Evolutionary conservation across 2,888 invertebrate species (phyloP).

Genomic region (Argynnis bischoffii): DNA sequence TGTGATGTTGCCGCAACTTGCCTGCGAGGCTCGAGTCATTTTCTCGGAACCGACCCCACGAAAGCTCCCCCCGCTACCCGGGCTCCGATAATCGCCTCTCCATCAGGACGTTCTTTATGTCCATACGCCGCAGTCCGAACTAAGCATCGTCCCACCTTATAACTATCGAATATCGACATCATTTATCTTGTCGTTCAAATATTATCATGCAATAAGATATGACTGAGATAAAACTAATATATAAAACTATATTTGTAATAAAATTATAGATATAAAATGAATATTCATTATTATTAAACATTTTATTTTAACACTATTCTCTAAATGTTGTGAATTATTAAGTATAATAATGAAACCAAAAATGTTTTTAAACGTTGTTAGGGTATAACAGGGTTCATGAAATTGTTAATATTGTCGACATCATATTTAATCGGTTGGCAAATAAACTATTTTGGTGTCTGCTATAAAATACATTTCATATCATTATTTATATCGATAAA

Average conservation of each 20-base stretch:
- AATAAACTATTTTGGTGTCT: slow-evolving; percentile 18
- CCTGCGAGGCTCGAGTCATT: slow-evolving; percentile 64
- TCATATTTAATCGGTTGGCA: neutral
- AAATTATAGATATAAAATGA: no score
- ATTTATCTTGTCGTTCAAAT: slow-evolving; percentile 15
- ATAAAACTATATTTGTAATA: neutral
- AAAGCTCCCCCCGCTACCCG: slow-evolving; percentile 45
- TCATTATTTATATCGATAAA: slow-evolving; percentile 57
- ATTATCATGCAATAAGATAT: neutral
- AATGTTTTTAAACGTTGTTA: no score
- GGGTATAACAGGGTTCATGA: no score
- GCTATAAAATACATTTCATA: slow-evolving; percentile 30
- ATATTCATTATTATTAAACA: no score
- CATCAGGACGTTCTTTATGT: slow-evolving; percentile 53
- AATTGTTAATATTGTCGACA: neutral
- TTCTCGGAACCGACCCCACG: slow-evolving; percentile 68
- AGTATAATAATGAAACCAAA: no score
- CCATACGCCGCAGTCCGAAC: slow-evolving; percentile 23
- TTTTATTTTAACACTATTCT: no score
- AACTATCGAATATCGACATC: slow-evolving; percentile 29
- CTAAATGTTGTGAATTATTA: no score
- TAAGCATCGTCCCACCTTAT: slow-evolving; percentile 14
- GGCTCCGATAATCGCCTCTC: slow-evolving; percentile 59
- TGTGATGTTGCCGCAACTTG: slow-evolving; percentile 75
- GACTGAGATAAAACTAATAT: neutral